Conservation (phyloP, 2,888 invertebrate genomes). For the Tinea semifulvella region DNA sequence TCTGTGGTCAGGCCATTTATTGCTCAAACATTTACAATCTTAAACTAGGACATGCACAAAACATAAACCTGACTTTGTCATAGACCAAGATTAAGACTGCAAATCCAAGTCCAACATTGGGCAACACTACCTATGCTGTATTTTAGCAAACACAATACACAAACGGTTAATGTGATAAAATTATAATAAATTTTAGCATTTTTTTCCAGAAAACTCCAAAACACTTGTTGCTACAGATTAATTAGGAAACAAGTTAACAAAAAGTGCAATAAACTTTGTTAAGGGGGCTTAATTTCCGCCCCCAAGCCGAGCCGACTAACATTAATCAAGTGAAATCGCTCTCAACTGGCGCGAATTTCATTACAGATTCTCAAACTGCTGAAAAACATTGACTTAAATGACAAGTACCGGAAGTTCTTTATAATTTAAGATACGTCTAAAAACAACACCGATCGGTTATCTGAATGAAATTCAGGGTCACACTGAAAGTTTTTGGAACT, state of each 20-base stretch:
- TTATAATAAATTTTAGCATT: neutral
- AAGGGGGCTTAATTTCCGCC: slow-evolving; percentile 52
- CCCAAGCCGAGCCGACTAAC: slow-evolving; percentile 38
- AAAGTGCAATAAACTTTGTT: slow-evolving; percentile 56
- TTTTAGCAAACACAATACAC: neutral
- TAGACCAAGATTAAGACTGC: too few species aligned
- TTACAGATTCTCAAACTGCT: slow-evolving; percentile 31
- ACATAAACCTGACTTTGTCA: too few species aligned
- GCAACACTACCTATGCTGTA: neutral
- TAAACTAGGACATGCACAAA: too few species aligned
- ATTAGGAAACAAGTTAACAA: slow-evolving; percentile 55
- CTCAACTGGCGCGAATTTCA: slow-evolving; percentile 39
- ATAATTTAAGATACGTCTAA: too few species aligned
- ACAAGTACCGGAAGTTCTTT: too few species aligned
- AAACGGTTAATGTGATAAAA: neutral
- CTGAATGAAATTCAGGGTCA: too few species aligned
- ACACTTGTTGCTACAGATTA: slow-evolving; percentile 57
- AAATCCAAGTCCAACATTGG: too few species aligned
- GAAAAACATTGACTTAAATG: too few species aligned
- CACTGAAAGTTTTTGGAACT: too few species aligned
- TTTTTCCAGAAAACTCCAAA: neutral
- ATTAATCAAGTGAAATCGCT: slow-evolving; percentile 50
- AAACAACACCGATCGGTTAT: too few species aligned
- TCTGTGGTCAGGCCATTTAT: too few species aligned
- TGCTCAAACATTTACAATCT: too few species aligned